Evolutionary conservation across 1,140 invertebrate species (phyloP).

Genomic region (Linepithema humile): DNA sequence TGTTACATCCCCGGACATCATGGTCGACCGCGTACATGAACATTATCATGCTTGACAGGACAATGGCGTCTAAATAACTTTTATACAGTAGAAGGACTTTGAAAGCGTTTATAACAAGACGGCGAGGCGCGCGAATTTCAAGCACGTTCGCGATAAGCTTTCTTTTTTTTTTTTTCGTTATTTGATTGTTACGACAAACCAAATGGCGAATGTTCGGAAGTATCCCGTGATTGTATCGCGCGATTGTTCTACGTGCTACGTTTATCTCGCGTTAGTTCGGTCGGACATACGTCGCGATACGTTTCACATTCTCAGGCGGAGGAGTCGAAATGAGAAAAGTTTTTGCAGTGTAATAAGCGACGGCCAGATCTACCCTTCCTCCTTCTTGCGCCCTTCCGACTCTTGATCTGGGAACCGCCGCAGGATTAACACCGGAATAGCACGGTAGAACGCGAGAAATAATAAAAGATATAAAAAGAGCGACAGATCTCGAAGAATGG

Average conservation of each 20-base stretch:
- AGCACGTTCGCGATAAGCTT: neutral
- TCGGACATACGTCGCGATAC: constrained; percentile 61
- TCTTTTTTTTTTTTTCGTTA: neutral
- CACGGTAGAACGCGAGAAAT: constrained; percentile 42
- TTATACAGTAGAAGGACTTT: no score
- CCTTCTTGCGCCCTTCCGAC: constrained; percentile 13
- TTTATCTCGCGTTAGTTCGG: constrained; percentile 3
- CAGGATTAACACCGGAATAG: constrained; percentile 69
- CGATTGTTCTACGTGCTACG: neutral
- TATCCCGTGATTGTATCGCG: constrained; percentile 11
- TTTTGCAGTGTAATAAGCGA: constrained; percentile 77
- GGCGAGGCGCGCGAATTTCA: neutral
- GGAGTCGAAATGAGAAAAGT: constrained; percentile 79
- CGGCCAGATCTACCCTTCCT: constrained; percentile 29
- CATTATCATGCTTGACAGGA: constrained; percentile 14
- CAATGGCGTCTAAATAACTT: neutral
- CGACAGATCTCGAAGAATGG: neutral
- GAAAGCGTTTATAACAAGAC: neutral
- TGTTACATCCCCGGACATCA: neutral
- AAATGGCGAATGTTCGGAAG: constrained; percentile 10
- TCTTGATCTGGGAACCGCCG: constrained; percentile 28
- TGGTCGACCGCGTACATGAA: constrained; percentile 5
- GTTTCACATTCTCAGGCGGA: constrained; percentile 63
- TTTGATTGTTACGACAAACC: neutral
- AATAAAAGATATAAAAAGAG: constrained; percentile 49